Base-by-base conservation (phyloP, 2,113 vertebrate genomes). In the Regulus satrapa region DNA sequence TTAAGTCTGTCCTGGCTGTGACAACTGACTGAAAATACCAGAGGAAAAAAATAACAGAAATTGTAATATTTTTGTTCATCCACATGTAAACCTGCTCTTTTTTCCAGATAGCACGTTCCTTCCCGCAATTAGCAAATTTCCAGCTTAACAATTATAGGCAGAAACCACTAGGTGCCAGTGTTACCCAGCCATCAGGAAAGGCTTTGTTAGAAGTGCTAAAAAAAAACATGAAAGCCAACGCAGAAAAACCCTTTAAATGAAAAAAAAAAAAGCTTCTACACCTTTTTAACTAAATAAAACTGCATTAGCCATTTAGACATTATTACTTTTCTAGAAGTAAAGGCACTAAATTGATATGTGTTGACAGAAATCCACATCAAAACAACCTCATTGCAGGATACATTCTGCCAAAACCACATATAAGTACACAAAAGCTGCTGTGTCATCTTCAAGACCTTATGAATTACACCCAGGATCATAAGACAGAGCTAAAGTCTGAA, bases 91-190 rank as follows among this genome's bases (percentile, higher is more conserved):
- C n/a, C 24, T 48, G 32, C 6, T 54, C 16, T 75, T 13, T 51
- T 74, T 88, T 61, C 54, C 31, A 58, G 5, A 23, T 28, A 28
- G 7, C 31, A 32, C 28, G 48, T 40, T 68, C 14, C 75, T 87
- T 86, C 40, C 36, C 0, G 0, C n/a, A n/a, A n/a, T 55, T 34
- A 55, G 31, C 54, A 87, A 78, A 84, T 55, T 43, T 80, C 15
- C 23, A 71, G 19, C 12, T 71, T 88, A 66, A 36, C 61, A 83
- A 59, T 76, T 72, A 54, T 45, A 69, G 11, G 4, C 6, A 58
- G 7, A 4, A 36, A 31, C 97, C 98, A 97, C 97, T 93, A 97
- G 98, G 73, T 97, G 98, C 49, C 98, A 98, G 89, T 29, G 49
- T 97, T 93, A 97, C 56, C 91, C 93, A 98, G 89, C 45, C 54